Base-by-base conservation (phyloP, 2,888 invertebrate species). In the Heteropelma amictum region DNA sequence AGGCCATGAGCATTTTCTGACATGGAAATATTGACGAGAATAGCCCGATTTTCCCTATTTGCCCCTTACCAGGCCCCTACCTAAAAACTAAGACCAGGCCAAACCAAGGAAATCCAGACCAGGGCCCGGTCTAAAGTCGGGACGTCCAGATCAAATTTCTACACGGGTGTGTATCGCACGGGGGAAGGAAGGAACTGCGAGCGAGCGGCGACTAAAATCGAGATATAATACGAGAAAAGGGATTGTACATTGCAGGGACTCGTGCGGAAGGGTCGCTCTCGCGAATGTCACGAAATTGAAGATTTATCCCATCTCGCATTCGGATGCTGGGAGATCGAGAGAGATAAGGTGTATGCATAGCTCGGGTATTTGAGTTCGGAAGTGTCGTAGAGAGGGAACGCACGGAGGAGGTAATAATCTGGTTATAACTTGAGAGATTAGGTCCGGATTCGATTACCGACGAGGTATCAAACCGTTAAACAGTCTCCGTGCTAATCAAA, bases 401-500 rank as follows among this genome's bases (percentile, higher is more conserved):
- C 87, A 87, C 85, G 87, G 88, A 88, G 87, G 85, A 88, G 87
- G 89, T 86, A 89, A 89, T 89, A 89, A 89, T 89, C 87, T 84
- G 86, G 88, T 89, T 89, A 89, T 88, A 89, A 89, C 87, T 89
- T 89, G 89, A 89, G 89, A 89, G 89, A 89, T 89, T 89, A 89
- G 89, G 88, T 89, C 88, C 86, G 87, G 88, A 89, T 89, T 89
- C 88, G 89, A 89, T 89, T 89, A 89, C 87, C 84, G 84, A 86
- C 87, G 88, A 89, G 89, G 89, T 89, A 89, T 88, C 88, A 88
- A 89, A 89, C 89, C 89, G 89, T 89, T 89, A 89, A 89, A 89
- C 89, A 89, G 89, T 89, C 88, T 89, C 88, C 87, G 87, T 88
- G 89, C 89, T 89, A 89, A 89, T 89, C 89, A 89, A 89, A 89